Evolutionary conservation across 2,888 invertebrate genomes (phyloP), one percentile per base, ranked within the genome.

Genomic region (Calameuta idolon): DNA sequence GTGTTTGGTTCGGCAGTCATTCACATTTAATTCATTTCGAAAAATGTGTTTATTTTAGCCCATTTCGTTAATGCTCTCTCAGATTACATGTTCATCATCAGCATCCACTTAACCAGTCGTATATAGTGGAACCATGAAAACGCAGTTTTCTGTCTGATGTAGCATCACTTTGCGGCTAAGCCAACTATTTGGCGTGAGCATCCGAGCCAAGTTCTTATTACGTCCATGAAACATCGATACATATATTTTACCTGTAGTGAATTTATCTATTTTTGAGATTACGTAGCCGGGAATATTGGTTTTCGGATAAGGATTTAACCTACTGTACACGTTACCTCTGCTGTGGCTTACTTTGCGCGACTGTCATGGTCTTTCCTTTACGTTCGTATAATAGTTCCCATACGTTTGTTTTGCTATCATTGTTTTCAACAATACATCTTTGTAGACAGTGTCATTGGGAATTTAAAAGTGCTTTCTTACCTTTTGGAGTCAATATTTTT

Each of bases 1-100:
- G 55, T 55, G 74, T 73, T 74, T 55, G 74, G 74, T 73, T 74
- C 31, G 12, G 71, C 71, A 71, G 34, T 30, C 15, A 74, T 77
- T 77, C 15, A 23, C 30, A 31, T 77, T 77, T 77, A 35, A 77
- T 74, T 77, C 77, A 31, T 74, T 71, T 74, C 35, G 69, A 73
- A 35, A 75, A 33, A 74, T 73, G 30, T 33, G 12, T 73, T 69
- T 12, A 37, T 37, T 55, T 34, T 69, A 31, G 34, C 69, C 69
- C 68, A n/a, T 23, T 33, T 68, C 15, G 37, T 68, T 31, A 11
- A 31, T n/a, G 15, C 11, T 33, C 31, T 71, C 30, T 55, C 23
- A 55, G 55, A 55, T 23, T 55, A 55, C 23, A 55, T 55, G 23
- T 23, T 55, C 23, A 55, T 55, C 55, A 23, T 23, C 23, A 55